Conservation (phyloP, 2,113 vertebrate genomes). For the Terrapene triunguis region DNA sequence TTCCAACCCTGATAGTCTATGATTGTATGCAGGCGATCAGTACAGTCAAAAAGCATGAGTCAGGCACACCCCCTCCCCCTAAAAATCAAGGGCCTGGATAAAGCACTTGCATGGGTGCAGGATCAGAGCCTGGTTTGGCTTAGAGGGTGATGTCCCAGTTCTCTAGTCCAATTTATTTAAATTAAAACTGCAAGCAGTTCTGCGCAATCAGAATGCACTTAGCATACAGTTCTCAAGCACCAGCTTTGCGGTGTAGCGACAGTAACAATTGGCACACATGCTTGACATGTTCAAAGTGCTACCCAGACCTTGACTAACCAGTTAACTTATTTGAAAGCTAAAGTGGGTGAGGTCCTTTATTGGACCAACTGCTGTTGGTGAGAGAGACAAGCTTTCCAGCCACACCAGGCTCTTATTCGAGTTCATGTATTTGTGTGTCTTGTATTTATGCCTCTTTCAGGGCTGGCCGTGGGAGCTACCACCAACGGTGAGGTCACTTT, state of each 20-base stretch:
- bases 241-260: not conserved
- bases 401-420: not conserved
- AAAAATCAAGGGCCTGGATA: no score
- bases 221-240: not conserved
- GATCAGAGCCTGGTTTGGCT: no score
- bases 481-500: not conserved
- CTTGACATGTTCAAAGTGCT: not conserved
- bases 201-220: not conserved
- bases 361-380: not conserved
- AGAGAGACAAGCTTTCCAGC: not conserved
- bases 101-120: no score
- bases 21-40: no score
- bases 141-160: not conserved
- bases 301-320: not conserved
- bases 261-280: not conserved
- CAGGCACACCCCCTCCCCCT: rapidly evolving
- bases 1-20: no score
- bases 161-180: not conserved
- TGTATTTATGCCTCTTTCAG: not conserved
- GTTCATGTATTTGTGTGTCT: no score
- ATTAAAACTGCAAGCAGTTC: not conserved
- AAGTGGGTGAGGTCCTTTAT: not conserved
- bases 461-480: no score
- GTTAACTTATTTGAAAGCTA: not conserved
- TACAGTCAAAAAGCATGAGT: not conserved